Conservation (phyloP, 2,113 vertebrate species). For the Thinocorus orbignyianus region DNA sequence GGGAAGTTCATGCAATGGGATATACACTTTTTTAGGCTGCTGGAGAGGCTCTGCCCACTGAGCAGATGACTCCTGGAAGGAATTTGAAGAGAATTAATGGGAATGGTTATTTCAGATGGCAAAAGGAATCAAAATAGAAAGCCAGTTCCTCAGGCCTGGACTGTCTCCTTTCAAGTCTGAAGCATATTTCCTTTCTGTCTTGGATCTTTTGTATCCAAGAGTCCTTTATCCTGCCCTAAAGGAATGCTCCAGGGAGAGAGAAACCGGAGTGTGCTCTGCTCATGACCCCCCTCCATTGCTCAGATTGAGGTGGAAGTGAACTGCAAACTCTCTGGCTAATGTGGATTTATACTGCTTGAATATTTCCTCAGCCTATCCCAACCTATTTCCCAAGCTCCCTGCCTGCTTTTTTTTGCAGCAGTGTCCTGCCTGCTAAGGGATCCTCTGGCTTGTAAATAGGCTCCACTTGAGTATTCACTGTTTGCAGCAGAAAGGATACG, state of each 20-base stretch:
- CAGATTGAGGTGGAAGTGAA: background rate
- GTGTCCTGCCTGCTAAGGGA: background rate
- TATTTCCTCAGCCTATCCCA: background rate
- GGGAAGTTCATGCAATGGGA: constrained; percentile 52
- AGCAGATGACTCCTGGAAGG: constrained; percentile 34
- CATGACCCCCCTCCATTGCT: background rate
- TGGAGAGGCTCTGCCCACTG: background rate
- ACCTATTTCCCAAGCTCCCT: fast-evolving
- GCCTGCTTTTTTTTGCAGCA: background rate
- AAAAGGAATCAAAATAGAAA: constrained; percentile 56
- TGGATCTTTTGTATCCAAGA: constrained; percentile 22
- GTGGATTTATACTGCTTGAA: background rate
- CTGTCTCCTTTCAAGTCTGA: constrained; percentile 42
- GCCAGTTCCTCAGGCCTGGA: background rate
- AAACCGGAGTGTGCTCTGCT: background rate
- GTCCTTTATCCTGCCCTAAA: background rate
- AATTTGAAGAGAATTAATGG: constrained; percentile 34
- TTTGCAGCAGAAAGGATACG: background rate
- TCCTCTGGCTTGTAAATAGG: background rate
- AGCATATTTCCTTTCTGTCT: constrained; percentile 49
- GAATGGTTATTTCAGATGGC: constrained; percentile 62
- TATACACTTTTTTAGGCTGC: constrained; percentile 42
- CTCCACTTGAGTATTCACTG: background rate
- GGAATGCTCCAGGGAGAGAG: background rate
- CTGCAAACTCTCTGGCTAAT: background rate